Percentiles rank a stretch among this genome's conserved stretches.
Conservation (phyloP, 2,888 invertebrate genomes). For the Drosophila percnosoma region DNA sequence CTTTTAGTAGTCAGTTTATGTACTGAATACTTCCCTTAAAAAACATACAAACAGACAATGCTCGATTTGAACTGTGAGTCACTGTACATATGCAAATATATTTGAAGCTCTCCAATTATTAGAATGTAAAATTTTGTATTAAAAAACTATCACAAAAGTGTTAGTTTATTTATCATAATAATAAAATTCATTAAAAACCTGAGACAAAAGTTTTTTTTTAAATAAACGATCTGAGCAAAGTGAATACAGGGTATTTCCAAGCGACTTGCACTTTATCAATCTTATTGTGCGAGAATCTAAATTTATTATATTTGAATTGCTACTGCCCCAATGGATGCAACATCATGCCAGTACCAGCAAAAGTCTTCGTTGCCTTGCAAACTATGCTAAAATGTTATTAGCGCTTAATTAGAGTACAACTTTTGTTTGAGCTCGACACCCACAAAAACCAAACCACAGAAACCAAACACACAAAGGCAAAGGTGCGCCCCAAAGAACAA, state of each 20-base stretch:
- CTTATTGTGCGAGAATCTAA: slow-evolving; percentile 27
- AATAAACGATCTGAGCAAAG: background rate
- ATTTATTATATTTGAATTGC: slow-evolving; percentile 50
- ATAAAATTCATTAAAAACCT: background rate
- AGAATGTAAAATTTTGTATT: background rate
- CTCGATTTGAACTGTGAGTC: too few relatives aligned
- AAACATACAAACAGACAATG: too few relatives aligned
- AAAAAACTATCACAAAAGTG: background rate
- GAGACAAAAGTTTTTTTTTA: background rate
- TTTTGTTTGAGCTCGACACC: slow-evolving; percentile 46
- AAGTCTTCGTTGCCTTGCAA: slow-evolving; percentile 42
- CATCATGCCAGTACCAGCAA: slow-evolving; percentile 18
- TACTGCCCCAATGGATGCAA: slow-evolving; percentile 14
- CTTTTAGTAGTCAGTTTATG: too few relatives aligned
- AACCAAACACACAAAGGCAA: slow-evolving; percentile 48
- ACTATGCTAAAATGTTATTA: slow-evolving; percentile 74
- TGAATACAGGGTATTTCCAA: background rate
- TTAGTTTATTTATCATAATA: background rate
- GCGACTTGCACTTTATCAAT: slow-evolving; percentile 24
- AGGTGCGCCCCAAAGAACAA: slow-evolving; percentile 53
- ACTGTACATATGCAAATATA: background rate
- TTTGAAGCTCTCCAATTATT: background rate
- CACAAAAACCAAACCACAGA: slow-evolving; percentile 28
- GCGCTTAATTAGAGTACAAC: slow-evolving; percentile 76
- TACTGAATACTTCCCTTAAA: too few relatives aligned